Base-by-base conservation (phyloP, 1,140 invertebrate genomes). In the Potamilus streckersoni region DNA sequence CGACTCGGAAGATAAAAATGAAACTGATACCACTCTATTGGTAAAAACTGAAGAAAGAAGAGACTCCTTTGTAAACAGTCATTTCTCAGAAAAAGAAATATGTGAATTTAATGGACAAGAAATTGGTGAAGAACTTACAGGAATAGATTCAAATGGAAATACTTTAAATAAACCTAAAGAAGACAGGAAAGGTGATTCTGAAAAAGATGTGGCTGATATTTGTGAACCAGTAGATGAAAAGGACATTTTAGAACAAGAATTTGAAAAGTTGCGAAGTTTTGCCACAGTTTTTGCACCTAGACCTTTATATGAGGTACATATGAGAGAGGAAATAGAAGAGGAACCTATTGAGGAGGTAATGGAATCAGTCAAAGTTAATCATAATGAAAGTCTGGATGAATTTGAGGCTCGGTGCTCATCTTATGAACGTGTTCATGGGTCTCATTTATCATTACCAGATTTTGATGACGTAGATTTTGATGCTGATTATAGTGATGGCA, bases 251-350 rank as follows among this genome's bases (percentile, higher is more conserved):
- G 62, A 76, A 23, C 71, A 81, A 56, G 85, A 85, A 58, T 85
- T 87, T 76, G 79, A 84, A 73, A 80, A 87, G 66, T 71, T 87
- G 15, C 79, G 78, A 76, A 78, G 76, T 19, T 85, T 85, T 78
- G 82, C 83, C 3, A 71, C 76, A 68, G 81, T 82, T 69, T 72
- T 84, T 56, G 76, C 78, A 23, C 81, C 80, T 15, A 71, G 73
- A 59, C 71, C 66, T 55, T 62, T 72, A 62, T 78, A 83, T 72
- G 82, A 80, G 71, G 79, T 66, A 14, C 64, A 79, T 17, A 20
- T 81, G 17, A 75, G 73, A 31, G 84, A 85, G 65, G 78, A 77
- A 49, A 31, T 78, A 66, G 76, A 76, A 68, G 60, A 78, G 19
- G 66, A 76, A 76, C 68, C 68, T 8, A 71, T 76, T 23, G 85